A percentile compares a stretch with the other conserved stretches of the same genome.
phyloP scores from a whole-genome alignment of 1,140 invertebrate species.

The Sarcophaga bullata region DNA sequence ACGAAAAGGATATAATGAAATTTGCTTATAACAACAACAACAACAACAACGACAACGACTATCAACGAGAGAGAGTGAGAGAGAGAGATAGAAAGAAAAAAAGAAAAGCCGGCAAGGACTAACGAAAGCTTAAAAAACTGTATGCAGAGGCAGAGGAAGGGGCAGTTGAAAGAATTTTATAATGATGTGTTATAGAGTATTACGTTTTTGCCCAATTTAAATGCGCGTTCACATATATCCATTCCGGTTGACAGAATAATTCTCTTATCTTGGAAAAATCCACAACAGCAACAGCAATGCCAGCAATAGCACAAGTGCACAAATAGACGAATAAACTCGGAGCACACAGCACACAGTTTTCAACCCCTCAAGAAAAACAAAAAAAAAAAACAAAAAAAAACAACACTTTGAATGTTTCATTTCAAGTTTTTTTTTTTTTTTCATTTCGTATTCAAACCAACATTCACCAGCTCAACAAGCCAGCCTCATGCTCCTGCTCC shows the following conservation, averaged over 20 bases:
- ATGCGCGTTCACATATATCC: constrained; percentile 65
- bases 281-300: constrained; percentile 48
- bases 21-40: neutral
- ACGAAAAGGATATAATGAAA: constrained; percentile 10
- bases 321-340: neutral
- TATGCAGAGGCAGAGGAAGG: neutral
- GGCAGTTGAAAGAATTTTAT: neutral
- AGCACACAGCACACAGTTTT: neutral
- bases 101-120: no score
- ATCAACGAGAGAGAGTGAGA: no score
- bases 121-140: neutral
- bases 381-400: neutral
- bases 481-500: neutral
- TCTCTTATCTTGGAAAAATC: constrained; percentile 65
- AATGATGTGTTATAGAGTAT: constrained; percentile 28
- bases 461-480: neutral
- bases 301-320: constrained; percentile 14
- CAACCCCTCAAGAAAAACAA: neutral
- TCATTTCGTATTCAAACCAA: neutral
- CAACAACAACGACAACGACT: no score
- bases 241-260: constrained; percentile 66
- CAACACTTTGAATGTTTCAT: neutral
- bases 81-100: no score
- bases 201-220: constrained; percentile 64
- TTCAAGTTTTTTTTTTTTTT: neutral